phyloP scores from a whole-genome alignment of 2,113 vertebrate species.

The Tachysurus vachellii region DNA sequence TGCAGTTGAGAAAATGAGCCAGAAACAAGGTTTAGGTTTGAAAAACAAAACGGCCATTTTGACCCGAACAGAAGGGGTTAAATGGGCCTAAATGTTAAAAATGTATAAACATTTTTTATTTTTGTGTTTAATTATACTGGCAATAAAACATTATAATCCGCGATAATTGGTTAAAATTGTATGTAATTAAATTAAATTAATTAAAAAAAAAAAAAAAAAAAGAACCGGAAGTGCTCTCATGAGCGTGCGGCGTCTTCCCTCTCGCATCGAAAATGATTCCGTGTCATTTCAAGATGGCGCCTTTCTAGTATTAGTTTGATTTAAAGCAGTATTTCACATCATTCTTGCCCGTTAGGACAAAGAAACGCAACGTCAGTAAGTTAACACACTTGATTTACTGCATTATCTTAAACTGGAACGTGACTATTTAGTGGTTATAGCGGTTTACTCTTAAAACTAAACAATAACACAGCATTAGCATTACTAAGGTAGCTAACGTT shows the following conservation, averaged over 20 bases:
- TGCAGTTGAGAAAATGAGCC: neutral
- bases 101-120: neutral
- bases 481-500: neutral
- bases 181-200: neutral
- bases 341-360: neutral
- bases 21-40: neutral
- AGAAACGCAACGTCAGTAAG: neutral
- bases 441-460: no score
- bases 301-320: neutral
- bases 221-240: neutral
- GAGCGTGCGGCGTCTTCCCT: rapidly evolving
- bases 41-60: neutral
- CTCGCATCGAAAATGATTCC: neutral
- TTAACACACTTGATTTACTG: no score
- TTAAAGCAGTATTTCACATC: neutral
- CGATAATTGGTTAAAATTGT: neutral
- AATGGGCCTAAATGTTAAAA: neutral
- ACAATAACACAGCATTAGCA: neutral
- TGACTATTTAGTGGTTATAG: neutral
- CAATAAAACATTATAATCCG: neutral
- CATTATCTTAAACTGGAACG: neutral
- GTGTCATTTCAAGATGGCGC: slow-evolving; percentile 28
- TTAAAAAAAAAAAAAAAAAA: neutral
- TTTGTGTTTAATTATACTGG: neutral
- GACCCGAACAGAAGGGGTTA: neutral